Base-by-base conservation (phyloP, 1,140 invertebrate genomes). In the Pogonognathellus flavescens region DNA sequence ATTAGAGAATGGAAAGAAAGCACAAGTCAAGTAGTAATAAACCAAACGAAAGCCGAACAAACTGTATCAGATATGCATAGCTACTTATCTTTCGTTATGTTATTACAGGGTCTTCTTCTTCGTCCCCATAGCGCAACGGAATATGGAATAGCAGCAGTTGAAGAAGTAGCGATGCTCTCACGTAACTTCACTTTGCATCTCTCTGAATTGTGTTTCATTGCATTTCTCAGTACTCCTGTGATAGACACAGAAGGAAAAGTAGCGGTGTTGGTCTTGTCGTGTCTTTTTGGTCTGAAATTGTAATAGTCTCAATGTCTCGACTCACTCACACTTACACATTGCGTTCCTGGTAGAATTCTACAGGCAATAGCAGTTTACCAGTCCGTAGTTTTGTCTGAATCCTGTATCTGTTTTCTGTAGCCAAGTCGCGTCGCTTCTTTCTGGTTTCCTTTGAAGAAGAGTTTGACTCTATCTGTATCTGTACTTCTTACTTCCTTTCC, bases 141-240 rank as follows among this genome's bases (percentile, higher is more conserved):
- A 41, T 41, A 41, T 41, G 31, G 31, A 41, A 6, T 41, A 6
- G 2, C 31, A 41, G 31, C 6, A 41, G 31, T 41, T 41, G 14
- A 18, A 66, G 8, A 66, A 31, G 41, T 11, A 49, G 41, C 31
- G n/a, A 49, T 41, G 16, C 49, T 49, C 53, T 57, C 53, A 57
- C 53, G 70, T 41, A 76, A 76, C 31, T 49, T 76, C 70, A 49
- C 31, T 31, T 76, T 50, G 41, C 70, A 76, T 76, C 70, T 13
- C 70, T 76, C 31, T 7, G 13, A 76, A 76, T 14, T 76, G 70
- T 31, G 41, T 76, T 76, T 76, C 70, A 76, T 76, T 76, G 70
- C 25, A 66, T 66, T 66, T 66, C 62, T 31, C 13, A 66, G 20
- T 9, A 62, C 16, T 5, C 1, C 14, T 18, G 59, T 62, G n/a